Base-by-base conservation (phyloP, 2,797 vertebrate genomes). In the Lutjanus argentimaculatus region DNA sequence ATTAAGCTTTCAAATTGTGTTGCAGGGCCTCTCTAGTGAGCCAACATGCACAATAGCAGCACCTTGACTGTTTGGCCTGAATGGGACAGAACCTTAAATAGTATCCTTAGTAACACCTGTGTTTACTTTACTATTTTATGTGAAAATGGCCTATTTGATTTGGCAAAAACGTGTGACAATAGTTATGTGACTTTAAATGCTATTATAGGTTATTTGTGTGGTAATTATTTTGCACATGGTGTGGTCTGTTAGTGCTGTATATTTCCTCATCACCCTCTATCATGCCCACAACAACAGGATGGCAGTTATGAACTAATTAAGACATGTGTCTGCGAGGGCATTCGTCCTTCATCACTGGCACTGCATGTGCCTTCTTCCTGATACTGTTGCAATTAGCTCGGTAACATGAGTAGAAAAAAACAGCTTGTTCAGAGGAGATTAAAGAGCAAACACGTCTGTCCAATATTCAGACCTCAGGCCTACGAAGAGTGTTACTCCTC, bases 261-360 rank as follows among this genome's bases (percentile, higher is more conserved):
- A 46, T 71, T 61, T 77, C 52, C 21, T 59, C 58, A 70, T 65
- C 62, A 19, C 49, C 65, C 45, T 17, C n/a, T 17, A 8, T 85
- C 58, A 79, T 61, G 0, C 11, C 78, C 63, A 77, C 80, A 77
- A 79, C 63, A 82, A 79, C 72, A 74, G 78, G 80, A 80, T 72
- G 72, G 63, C 51, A 22, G 56, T 36, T 69, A 59, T 49, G 17
- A 69, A 40, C 6, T 72, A 73, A 89, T 80, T 64, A 75, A 71
- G 48, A 55, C 42, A 45, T 83, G 16, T 17, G 8, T 56, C 66
- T 63, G 46, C 46, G 42, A 79, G 42, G 64, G 61, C 61, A 57
- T 74, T 42, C 56, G 56, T 75, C 69, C 55, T 9, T 80, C 65
- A 22, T 72, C 51, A 2, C 55, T 30, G 17, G n/a, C 57, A n/a